A percentile compares a stretch with the other conserved stretches of the same genome.
These are phyloP conservation scores for Mormyrops boulengeri DNA, from an alignment of 2,797 vertebrate species.

Conservation along the genomic window DNA sequence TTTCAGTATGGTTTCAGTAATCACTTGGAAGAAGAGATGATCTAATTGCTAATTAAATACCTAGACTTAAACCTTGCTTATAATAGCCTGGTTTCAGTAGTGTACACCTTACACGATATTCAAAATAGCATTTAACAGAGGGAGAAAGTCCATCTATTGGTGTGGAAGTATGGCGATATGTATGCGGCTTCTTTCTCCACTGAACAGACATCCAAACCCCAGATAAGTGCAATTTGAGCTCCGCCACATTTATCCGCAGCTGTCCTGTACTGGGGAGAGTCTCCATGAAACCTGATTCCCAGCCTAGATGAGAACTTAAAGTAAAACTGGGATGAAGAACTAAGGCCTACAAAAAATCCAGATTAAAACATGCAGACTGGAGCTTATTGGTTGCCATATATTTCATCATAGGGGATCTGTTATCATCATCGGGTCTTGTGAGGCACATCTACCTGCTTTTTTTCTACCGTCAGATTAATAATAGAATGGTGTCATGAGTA, in stretches of 20 bases:
- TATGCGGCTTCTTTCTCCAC: not conserved
- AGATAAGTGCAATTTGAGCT: constrained; percentile 30
- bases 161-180: not conserved
- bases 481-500: not conserved
- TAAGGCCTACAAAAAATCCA: not conserved
- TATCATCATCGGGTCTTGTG: not conserved
- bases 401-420: not conserved
- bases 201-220: constrained; percentile 10
- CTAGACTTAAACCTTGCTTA: not conserved
- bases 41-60: not conserved
- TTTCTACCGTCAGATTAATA: not conserved
- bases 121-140: not conserved
- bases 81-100: not conserved
- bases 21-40: not conserved
- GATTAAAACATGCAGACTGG: not conserved
- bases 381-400: not conserved
- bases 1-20: not conserved
- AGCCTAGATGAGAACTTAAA: constrained; percentile 25
- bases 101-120: not conserved
- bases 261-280: constrained; percentile 27
- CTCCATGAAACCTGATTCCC: constrained; percentile 33
- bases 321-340: constrained; percentile 22
- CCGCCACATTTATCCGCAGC: constrained; percentile 33
- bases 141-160: not conserved
- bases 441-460: not conserved